Percentiles rank a stretch among this genome's conserved stretches.
Evolutionary conservation across 2,797 vertebrate species (phyloP).

Genomic region (Macropodus opercularis): DNA sequence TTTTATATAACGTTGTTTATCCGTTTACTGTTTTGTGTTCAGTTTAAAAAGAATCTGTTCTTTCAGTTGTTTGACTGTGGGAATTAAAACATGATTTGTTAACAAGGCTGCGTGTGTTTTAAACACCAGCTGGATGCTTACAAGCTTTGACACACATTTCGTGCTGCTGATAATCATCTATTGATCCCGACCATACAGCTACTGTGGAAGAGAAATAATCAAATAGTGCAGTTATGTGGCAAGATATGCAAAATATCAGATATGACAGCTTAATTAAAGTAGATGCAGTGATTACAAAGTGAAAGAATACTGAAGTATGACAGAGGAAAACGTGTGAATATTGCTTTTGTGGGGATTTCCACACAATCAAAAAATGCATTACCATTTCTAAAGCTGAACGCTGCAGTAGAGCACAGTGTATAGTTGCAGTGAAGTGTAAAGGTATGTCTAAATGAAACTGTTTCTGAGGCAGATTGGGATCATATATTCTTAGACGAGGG

Average conservation of each 20-base stretch:
- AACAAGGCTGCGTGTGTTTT: constrained; percentile 18
- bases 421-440: constrained; percentile 19
- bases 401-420: constrained; percentile 9
- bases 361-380: constrained; percentile 24
- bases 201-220: constrained; percentile 39
- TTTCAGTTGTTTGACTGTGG: constrained; percentile 17
- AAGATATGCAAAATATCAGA: constrained; percentile 46
- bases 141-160: constrained; percentile 50
- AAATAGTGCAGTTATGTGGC: constrained; percentile 42
- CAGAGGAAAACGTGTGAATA: constrained; percentile 36
- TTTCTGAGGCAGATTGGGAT: constrained; percentile 56
- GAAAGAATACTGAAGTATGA: constrained; percentile 26
- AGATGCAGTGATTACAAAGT: constrained; percentile 44
- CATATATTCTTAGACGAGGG: constrained; percentile 54
- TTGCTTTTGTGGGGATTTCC: constrained; percentile 20
- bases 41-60: no score
- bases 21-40: no score
- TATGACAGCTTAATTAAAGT: constrained; percentile 58
- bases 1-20: not conserved
- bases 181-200: constrained; percentile 53
- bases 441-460: constrained; percentile 48
- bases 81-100: constrained; percentile 25
- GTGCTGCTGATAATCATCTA: constrained; percentile 44
- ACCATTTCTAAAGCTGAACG: constrained; percentile 16
- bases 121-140: constrained; percentile 42